These are phyloP conservation scores for Lacanobia oleracea DNA, from an alignment of 2,888 invertebrate genomes.

Conservation along the genomic window DNA sequence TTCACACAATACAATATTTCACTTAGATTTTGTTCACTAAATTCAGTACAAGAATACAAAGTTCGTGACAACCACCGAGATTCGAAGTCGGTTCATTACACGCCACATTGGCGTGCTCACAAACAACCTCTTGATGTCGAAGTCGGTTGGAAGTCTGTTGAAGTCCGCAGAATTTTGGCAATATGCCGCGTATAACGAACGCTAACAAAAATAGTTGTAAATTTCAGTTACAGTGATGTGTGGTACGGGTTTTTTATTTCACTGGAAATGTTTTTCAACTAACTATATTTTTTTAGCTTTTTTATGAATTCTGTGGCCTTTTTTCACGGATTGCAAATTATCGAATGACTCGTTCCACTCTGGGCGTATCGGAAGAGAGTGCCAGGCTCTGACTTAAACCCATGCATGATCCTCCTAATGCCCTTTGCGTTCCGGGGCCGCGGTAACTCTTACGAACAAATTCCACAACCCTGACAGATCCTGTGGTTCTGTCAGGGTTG, in stretches of 20 bases:
- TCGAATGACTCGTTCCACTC: too few relatives aligned
- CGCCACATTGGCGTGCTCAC: constrained; percentile 50
- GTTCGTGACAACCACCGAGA: constrained; percentile 32
- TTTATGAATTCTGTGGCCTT: too few relatives aligned
- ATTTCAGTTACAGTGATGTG: constrained; percentile 39
- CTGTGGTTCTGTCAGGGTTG: too few relatives aligned
- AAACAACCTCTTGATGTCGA: constrained; percentile 58
- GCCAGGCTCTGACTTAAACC: too few relatives aligned
- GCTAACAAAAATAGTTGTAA: constrained; percentile 34
- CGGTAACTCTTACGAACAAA: too few relatives aligned
- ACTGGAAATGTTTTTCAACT: too few relatives aligned
- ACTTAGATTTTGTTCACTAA: background rate
- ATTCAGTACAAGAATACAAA: constrained; percentile 28
- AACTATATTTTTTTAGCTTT: too few relatives aligned
- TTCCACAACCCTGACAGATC: too few relatives aligned
- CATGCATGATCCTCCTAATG: too few relatives aligned
- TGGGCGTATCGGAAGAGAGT: too few relatives aligned
- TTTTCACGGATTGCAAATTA: too few relatives aligned
- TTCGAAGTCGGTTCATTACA: constrained; percentile 51
- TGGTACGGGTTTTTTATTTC: constrained; percentile 5
- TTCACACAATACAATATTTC: constrained; percentile 5
- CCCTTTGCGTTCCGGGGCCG: too few relatives aligned
- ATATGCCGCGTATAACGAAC: constrained; percentile 55
- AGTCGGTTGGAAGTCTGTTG: constrained; percentile 36
- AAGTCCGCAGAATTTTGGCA: constrained; percentile 57